Evolutionary conservation across 2,888 invertebrate species (phyloP).

Genomic region (Mayetiola destructor): DNA sequence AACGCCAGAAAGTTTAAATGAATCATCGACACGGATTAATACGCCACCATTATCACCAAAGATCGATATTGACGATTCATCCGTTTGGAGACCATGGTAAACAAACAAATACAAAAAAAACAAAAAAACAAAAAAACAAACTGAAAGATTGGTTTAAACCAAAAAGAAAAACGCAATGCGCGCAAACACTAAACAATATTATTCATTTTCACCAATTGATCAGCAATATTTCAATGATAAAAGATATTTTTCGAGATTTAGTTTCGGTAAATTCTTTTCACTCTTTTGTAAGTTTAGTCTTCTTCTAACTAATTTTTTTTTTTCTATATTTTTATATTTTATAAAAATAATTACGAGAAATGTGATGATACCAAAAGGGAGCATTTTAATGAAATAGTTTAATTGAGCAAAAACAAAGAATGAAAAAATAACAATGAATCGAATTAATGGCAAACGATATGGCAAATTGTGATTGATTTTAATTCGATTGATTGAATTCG

Average conservation of each 20-base stretch:
- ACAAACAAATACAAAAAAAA: background rate
- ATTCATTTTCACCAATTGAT: no score
- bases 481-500: no score
- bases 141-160: background rate
- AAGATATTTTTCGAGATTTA: background rate
- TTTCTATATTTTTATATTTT: no score
- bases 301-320: no score
- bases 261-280: background rate
- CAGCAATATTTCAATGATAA: background rate
- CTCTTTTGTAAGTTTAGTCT: no score
- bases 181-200: background rate
- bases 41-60: slow-evolving; percentile 14
- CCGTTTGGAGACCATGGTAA: slow-evolving; percentile 22
- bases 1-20: background rate
- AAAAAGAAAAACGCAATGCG: background rate
- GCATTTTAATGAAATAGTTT: no score
- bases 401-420: no score
- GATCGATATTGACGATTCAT: slow-evolving; percentile 13
- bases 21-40: slow-evolving; percentile 7
- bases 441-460: no score
- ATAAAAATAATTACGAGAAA: no score
- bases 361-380: no score
- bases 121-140: background rate
- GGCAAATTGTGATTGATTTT: no score
- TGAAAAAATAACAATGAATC: no score